A percentile compares a stretch with the other conserved stretches of the same genome.
Evolutionary conservation across 2,888 invertebrate species (phyloP).

Genomic region (Gymnocheta viridis): DNA sequence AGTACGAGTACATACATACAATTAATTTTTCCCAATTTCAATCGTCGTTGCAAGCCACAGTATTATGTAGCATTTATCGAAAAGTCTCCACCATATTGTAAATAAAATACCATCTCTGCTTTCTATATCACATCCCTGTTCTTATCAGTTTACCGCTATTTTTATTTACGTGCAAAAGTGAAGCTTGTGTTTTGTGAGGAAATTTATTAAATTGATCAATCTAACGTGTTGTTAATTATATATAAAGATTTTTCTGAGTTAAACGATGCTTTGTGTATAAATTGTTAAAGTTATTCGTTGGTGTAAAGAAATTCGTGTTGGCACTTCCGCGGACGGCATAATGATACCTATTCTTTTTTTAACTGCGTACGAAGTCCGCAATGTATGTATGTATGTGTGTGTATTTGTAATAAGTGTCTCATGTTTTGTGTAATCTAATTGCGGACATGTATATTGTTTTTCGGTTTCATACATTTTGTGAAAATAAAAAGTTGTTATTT

Average conservation of each 20-base stretch:
- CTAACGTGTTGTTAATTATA: not conserved
- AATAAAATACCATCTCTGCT: not conserved
- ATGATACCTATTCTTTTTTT: not conserved
- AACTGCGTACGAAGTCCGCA: not conserved
- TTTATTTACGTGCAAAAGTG: not conserved
- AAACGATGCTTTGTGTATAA: not conserved
- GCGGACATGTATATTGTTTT: not conserved
- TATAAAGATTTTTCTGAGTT: not conserved
- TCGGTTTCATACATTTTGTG: not conserved
- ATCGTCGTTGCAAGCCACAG: not conserved
- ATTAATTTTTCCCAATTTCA: too few relatives aligned
- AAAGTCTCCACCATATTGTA: not conserved
- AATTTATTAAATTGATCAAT: not conserved
- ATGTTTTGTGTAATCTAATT: not conserved
- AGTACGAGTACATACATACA: too few relatives aligned
- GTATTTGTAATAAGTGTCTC: not conserved
- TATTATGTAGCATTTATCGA: not conserved
- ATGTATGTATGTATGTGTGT: not conserved
- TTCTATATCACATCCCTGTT: not conserved
- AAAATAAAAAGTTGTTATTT: not conserved
- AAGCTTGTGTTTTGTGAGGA: not conserved
- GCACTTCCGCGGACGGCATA: not conserved
- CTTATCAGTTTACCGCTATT: conserved; percentile 41
- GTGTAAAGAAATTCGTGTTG: not conserved
- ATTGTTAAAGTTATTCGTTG: not conserved